Evolutionary conservation across 2,113 vertebrate species (phyloP).

Genomic region (Pandion haliaetus): DNA sequence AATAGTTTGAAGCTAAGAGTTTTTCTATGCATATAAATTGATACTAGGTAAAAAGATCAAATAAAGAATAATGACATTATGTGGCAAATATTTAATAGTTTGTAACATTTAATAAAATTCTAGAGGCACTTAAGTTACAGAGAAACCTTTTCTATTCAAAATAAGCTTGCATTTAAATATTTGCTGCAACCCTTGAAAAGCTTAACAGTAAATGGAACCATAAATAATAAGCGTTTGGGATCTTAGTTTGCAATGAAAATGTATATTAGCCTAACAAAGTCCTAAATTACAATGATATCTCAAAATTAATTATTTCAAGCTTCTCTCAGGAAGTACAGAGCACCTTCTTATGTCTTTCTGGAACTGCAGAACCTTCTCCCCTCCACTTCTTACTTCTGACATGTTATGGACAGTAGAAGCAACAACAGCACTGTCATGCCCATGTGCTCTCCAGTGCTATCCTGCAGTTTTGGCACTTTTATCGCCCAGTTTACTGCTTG

Average conservation of each 20-base stretch:
- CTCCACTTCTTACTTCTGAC: background rate
- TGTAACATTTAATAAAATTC: background rate
- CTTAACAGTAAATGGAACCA: background rate
- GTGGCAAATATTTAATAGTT: background rate
- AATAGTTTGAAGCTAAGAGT: background rate
- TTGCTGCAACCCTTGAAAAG: background rate
- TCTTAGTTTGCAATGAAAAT: background rate
- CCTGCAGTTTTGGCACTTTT: background rate
- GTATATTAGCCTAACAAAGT: background rate
- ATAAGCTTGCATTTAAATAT: background rate
- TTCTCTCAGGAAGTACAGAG: background rate
- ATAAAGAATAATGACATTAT: background rate
- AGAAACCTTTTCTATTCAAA: background rate
- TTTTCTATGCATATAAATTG: background rate
- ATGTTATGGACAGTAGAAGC: background rate
- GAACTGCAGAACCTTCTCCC: background rate
- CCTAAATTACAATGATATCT: background rate
- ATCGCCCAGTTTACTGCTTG: background rate
- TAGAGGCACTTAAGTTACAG: background rate
- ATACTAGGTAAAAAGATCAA: background rate
- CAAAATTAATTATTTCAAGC: background rate
- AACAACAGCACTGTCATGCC: background rate
- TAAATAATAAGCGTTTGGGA: background rate
- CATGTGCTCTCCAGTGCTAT: rapidly evolving
- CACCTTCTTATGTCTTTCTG: background rate